A percentile compares a stretch with the other conserved stretches of the same genome.
These are phyloP conservation scores for Hymenochirus boettgeri DNA, from an alignment of 2,113 vertebrate genomes.

Conservation along the genomic window DNA sequence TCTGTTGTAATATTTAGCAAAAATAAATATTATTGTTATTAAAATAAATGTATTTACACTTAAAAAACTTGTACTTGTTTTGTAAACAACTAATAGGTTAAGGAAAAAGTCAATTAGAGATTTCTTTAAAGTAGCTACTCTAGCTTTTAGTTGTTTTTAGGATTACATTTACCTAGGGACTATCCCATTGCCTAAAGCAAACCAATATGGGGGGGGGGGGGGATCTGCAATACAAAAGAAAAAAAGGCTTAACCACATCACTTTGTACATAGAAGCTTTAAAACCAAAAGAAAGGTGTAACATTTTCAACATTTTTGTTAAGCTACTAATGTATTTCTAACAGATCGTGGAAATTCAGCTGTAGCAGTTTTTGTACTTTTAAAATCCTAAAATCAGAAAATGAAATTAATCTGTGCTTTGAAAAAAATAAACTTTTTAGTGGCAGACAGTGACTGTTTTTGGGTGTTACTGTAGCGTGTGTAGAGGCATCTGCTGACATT, in stretches of 20 bases:
- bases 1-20: too few species aligned
- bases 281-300: slow-evolving; percentile 27
- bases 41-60: too few species aligned
- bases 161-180: slow-evolving; percentile 27
- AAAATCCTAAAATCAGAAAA: slow-evolving; percentile 32
- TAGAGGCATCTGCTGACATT: too few species aligned
- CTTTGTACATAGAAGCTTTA: slow-evolving; percentile 3
- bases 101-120: too few species aligned
- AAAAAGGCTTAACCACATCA: slow-evolving; percentile 22
- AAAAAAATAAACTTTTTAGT: too few species aligned
- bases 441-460: too few species aligned
- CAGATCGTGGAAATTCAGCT: slow-evolving; percentile 26
- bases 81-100: too few species aligned
- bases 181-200: slow-evolving; percentile 23
- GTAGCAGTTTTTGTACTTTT: slow-evolving; percentile 28
- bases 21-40: too few species aligned
- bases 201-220: slow-evolving; percentile 9
- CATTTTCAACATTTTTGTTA: slow-evolving; percentile 14
- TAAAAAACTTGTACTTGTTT: too few species aligned
- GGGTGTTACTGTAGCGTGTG: too few species aligned
- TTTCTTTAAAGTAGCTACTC: too few species aligned
- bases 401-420: slow-evolving; percentile 8
- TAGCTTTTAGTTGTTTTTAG: not conserved
- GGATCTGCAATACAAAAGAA: slow-evolving; percentile 29
- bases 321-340: slow-evolving; percentile 26